A percentile compares a stretch with the other conserved stretches of the same genome.
phyloP scores from a whole-genome alignment of 1,140 invertebrate species.

The Cyclina sinensis region DNA sequence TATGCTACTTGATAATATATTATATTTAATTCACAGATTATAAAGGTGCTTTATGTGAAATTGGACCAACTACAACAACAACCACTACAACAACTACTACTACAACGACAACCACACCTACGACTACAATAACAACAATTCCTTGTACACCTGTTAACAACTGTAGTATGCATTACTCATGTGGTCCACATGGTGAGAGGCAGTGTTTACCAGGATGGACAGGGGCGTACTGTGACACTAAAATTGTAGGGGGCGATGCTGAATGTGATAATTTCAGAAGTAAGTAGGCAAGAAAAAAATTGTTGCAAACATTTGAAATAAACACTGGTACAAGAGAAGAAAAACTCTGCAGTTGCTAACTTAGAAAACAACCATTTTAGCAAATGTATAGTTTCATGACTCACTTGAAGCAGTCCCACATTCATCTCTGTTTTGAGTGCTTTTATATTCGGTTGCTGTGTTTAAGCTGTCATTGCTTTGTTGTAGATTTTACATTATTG shows the following conservation, averaged over 20 bases:
- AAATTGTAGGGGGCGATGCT: constrained; percentile 20
- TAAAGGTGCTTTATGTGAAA: constrained; percentile 41
- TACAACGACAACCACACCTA: constrained; percentile 38
- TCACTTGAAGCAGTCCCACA: too few species aligned
- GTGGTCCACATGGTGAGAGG: constrained; percentile 36
- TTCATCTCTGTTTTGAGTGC: too few species aligned
- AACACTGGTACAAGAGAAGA: too few species aligned
- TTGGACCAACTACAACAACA: constrained; percentile 29
- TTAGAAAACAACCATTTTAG: too few species aligned
- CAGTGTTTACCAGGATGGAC: constrained; percentile 59
- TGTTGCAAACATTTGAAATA: too few species aligned
- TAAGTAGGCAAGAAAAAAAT: too few species aligned
- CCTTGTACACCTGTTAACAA: constrained; percentile 30
- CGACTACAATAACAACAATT: constrained; percentile 44
- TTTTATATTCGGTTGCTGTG: too few species aligned
- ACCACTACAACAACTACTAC: constrained; percentile 49
- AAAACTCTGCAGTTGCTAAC: too few species aligned
- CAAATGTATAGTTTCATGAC: too few species aligned
- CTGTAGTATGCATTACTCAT: constrained; percentile 53
- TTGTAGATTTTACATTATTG: too few species aligned
- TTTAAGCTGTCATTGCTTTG: too few species aligned
- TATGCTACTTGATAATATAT: too few species aligned
- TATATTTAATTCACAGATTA: constrained; percentile 6
- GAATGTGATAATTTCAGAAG: constrained; percentile 57
- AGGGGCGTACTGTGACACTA: constrained; percentile 46